Percentiles rank a stretch among this genome's conserved stretches.
These are phyloP conservation scores for Heliconius hortense DNA, from an alignment of 2,888 invertebrate species.

Conservation along the genomic window DNA sequence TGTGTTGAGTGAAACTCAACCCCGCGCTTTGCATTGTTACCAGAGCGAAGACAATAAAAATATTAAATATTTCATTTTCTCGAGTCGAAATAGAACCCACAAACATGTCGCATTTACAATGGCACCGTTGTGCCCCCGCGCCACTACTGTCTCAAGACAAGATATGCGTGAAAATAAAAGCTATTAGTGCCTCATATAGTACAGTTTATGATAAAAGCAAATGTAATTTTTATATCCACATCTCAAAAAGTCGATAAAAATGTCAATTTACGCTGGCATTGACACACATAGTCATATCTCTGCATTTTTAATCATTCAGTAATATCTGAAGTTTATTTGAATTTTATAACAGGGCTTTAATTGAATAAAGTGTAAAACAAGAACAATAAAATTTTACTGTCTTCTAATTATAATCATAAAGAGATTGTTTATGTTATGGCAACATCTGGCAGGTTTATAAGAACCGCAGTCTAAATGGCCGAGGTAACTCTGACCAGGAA, in stretches of 20 bases:
- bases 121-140: too few relatives aligned
- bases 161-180: background rate
- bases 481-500: too few relatives aligned
- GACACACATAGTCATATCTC: slow-evolving; percentile 14
- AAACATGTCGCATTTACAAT: too few relatives aligned
- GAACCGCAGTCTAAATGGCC: background rate
- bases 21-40: too few relatives aligned
- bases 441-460: slow-evolving; percentile 14
- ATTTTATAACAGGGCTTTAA: slow-evolving; percentile 3
- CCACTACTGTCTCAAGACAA: too few relatives aligned
- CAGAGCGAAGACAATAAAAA: too few relatives aligned
- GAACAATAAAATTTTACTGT: slow-evolving; percentile 36
- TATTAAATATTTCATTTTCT: too few relatives aligned
- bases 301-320: slow-evolving; percentile 6
- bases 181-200: background rate
- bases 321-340: slow-evolving; percentile 16
- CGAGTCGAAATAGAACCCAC: too few relatives aligned
- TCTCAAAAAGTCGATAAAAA: slow-evolving; percentile 11
- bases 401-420: slow-evolving; percentile 31
- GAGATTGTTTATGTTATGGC: slow-evolving; percentile 29
- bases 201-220: slow-evolving; percentile 4
- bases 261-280: slow-evolving; percentile 13
- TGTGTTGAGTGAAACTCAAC: too few relatives aligned
- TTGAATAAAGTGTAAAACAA: slow-evolving; percentile 14
- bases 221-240: slow-evolving; percentile 1